Evolutionary conservation across 1,140 invertebrate species (phyloP).

Genomic region (Ooceraea biroi): DNA sequence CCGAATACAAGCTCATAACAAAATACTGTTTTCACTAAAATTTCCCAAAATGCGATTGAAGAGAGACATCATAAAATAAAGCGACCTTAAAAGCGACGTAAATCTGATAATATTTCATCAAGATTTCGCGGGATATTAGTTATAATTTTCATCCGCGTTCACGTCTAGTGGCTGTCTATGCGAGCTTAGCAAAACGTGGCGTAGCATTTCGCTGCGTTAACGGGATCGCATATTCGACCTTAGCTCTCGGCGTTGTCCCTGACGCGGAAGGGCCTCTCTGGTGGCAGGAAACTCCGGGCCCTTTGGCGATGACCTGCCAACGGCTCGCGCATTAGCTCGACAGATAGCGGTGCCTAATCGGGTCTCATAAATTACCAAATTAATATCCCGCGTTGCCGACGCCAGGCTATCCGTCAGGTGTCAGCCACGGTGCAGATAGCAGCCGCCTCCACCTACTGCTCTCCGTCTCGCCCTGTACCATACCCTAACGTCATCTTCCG

Average conservation of each 20-base stretch:
- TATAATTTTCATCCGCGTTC: not conserved
- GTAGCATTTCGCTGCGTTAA: conserved; percentile 30
- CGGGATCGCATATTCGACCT: conserved; percentile 52
- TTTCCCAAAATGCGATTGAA: too few relatives aligned
- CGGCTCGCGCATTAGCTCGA: conserved; percentile 84
- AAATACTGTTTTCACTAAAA: too few relatives aligned
- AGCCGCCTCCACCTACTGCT: conserved; percentile 70
- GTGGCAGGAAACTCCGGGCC: conserved; percentile 73
- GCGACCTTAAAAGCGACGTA: not conserved
- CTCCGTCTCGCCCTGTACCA: conserved; percentile 65
- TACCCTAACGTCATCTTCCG: conserved; percentile 58
- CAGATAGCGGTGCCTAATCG: conserved; percentile 85
- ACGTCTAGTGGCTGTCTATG: not conserved
- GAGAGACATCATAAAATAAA: too few relatives aligned
- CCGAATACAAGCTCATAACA: too few relatives aligned
- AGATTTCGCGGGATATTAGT: not conserved
- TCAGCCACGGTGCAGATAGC: conserved; percentile 83
- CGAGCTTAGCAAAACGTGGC: conserved; percentile 14
- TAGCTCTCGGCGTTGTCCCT: conserved; percentile 57
- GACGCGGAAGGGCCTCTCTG: conserved; percentile 70
- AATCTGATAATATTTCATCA: not conserved
- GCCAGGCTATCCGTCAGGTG: conserved; percentile 84
- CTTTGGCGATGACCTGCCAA: conserved; percentile 83
- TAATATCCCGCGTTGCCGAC: conserved; percentile 84
- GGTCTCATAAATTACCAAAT: conserved; percentile 86